Base-by-base conservation (phyloP, 1,140 invertebrate genomes). In the Drosophila bocqueti region DNA sequence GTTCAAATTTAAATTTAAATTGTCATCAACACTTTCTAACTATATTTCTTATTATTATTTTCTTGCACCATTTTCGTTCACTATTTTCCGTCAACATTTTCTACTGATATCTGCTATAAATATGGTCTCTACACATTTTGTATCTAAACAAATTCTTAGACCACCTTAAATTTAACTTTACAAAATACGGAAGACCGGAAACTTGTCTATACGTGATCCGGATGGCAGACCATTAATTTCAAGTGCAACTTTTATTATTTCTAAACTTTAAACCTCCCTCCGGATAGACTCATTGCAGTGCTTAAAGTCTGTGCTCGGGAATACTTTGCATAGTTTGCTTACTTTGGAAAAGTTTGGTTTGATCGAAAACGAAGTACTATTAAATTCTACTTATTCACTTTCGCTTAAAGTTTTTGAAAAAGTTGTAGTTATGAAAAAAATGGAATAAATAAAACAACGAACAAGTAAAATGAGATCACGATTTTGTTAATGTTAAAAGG, bases 261-360 rank as follows among this genome's bases (percentile, higher is more conserved):
- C 36, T 55, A 16, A 46, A 66, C 24, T 43, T 43, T 15, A 36
- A 54, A 36, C 13, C 31, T 60, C 9, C 21, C 7, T n/a, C 4
- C 18, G 11, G 13, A 18, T 54, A 54, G 16, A 54, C 11, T 54
- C 31, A 50, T 50, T 49, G 24, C 24, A 16, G 24, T 49, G 46
- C 26, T 52, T 52, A 52, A 18, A 52, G 29, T 34, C 29, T 34
- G 29, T 13, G 29, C 29, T 34, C 0, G 34, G 18, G 13, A 55
- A 38, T 55, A 65, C 54, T 55, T 59, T 15, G 11, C n/a, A 71
- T 31, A 31, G 31, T 31, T 31, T 9, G 31, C 45, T 55, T 38
- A 67, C 47, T 54, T 71, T 54, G 24, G 15, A 21, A 31, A 69
- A 72, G 18, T 72, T 72, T 34, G 43, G 16, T 36, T 71, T 47